phyloP scores from a whole-genome alignment of 2,113 vertebrate species.

The Copsychus sechellarum region DNA sequence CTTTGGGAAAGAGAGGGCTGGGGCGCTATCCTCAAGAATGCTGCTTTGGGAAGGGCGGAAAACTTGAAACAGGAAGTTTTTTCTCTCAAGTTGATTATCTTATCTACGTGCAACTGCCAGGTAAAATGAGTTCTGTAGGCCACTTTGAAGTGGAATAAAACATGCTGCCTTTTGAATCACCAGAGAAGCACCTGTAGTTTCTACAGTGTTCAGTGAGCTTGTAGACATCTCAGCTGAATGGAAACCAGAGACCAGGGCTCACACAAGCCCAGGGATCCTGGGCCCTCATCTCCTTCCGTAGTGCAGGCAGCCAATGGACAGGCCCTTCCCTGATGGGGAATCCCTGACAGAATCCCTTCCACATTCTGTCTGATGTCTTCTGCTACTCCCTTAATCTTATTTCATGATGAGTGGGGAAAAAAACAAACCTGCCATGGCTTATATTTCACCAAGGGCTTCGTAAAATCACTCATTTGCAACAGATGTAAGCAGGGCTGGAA shows the following conservation, averaged over 20 bases:
- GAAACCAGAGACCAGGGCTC: not conserved
- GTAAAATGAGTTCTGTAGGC: not conserved
- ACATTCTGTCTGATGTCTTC: not conserved
- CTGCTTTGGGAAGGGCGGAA: not conserved
- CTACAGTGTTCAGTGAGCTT: not conserved
- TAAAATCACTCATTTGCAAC: not conserved
- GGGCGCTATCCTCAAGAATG: not conserved
- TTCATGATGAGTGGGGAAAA: not conserved
- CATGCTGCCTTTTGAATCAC: not conserved
- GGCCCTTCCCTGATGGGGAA: not conserved
- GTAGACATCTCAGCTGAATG: not conserved
- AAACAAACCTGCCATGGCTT: not conserved
- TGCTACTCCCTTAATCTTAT: not conserved
- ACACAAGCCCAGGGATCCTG: not conserved
- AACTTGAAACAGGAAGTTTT: accelerated
- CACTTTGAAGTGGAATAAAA: not conserved
- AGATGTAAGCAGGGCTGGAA: not conserved
- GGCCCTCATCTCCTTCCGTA: not conserved
- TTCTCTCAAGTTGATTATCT: not conserved
- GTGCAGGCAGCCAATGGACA: not conserved
- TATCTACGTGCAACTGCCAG: not conserved
- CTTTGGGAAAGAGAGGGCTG: not conserved
- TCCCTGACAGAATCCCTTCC: not conserved
- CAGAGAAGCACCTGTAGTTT: not conserved
- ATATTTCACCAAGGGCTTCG: not conserved